phyloP scores from a whole-genome alignment of 2,113 vertebrate genomes.

The human (Homo sapiens) region DNA sequence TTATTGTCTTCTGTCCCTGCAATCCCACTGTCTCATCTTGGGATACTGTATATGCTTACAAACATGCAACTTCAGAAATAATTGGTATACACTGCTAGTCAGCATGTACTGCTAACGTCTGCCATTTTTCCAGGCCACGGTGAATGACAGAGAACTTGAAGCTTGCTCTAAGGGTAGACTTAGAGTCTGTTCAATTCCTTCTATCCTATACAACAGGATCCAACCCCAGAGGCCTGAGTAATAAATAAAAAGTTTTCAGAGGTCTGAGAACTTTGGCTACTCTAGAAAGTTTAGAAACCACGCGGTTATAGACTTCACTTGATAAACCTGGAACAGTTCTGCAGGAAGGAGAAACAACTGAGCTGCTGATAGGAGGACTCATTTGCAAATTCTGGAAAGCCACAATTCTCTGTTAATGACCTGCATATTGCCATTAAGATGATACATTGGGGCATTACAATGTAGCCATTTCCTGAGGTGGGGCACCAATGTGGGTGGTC shows the following conservation, averaged over 20 bases:
- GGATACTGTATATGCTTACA: no score
- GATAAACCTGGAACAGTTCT: not conserved
- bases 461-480: not conserved
- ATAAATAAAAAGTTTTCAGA: not conserved
- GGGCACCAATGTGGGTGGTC: not conserved
- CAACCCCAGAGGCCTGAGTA: not conserved
- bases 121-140: not conserved
- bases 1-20: not conserved
- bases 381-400: not conserved
- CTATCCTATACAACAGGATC: not conserved
- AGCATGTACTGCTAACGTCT: not conserved
- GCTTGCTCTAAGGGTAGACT: not conserved
- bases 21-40: not conserved
- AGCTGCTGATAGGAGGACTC: not conserved
- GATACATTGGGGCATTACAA: not conserved
- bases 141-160: not conserved
- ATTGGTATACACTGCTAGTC: accelerated
- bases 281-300: not conserved
- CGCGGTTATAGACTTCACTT: not conserved
- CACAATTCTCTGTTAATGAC: not conserved
- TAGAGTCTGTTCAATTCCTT: not conserved
- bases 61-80: not conserved
- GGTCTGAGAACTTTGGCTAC: not conserved
- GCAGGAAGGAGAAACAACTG: not conserved
- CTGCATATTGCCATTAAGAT: not conserved